Percentiles rank a stretch among this genome's conserved stretches.
Evolutionary conservation across 2,113 vertebrate genomes (phyloP).

Genomic region (Esox niger): DNA sequence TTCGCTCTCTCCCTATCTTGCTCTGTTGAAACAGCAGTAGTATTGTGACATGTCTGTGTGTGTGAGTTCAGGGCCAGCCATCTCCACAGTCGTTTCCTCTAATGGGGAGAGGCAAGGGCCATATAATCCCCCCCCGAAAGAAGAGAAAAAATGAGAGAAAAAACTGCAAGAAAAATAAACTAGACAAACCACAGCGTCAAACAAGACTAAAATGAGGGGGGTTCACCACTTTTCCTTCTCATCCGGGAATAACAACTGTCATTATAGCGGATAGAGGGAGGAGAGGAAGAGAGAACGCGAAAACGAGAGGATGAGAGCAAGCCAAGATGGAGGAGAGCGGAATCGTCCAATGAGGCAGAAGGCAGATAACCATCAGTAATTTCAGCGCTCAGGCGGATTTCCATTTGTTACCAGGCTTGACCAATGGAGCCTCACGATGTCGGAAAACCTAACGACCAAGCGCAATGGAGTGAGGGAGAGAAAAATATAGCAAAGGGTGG

Average conservation of each 20-base stretch:
- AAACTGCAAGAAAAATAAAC: constrained; percentile 3
- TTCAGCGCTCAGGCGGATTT: constrained; percentile 66
- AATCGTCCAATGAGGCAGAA: constrained; percentile 28
- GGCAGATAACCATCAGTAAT: constrained; percentile 75
- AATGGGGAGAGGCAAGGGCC: constrained; percentile 20
- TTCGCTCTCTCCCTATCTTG: background rate
- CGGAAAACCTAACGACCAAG: constrained; percentile 22
- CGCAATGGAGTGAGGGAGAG: background rate
- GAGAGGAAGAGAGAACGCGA: constrained; percentile 21
- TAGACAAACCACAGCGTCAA: constrained; percentile 21
- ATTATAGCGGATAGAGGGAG: background rate
- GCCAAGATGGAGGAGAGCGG: constrained; percentile 1
- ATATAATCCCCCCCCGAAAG: constrained; percentile 24
- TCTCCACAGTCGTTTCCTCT: constrained; percentile 19
- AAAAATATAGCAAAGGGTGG: background rate
- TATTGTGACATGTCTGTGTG: constrained; percentile 16
- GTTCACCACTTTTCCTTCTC: background rate
- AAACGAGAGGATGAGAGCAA: constrained; percentile 16
- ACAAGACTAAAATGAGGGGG: constrained; percentile 4
- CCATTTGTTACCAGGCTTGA: constrained; percentile 68
- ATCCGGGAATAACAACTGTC: constrained; percentile 9
- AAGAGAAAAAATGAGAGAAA: constrained; percentile 4
- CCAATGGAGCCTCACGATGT: constrained; percentile 60
- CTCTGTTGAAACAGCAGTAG: background rate
- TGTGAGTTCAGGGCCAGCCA: background rate